Conservation (phyloP, 2,888 invertebrate genomes). For the Graphium colonna region DNA sequence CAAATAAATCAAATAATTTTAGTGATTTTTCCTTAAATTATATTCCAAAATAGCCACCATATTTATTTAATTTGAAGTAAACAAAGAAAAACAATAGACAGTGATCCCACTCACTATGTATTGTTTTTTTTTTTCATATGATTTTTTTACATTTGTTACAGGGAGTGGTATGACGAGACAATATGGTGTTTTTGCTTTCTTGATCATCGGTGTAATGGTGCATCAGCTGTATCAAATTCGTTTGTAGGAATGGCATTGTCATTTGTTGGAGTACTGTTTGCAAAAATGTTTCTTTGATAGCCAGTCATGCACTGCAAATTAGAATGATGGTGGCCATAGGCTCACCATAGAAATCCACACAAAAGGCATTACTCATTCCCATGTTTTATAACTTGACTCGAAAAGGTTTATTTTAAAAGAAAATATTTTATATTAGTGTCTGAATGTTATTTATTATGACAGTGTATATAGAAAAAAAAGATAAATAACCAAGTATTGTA, state of each 20-base stretch:
- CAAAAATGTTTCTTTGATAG: slow-evolving; percentile 45
- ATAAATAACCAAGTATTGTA: too few species aligned
- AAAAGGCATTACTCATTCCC: not conserved
- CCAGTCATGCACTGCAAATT: slow-evolving; percentile 22
- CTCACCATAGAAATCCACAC: slow-evolving; percentile 10
- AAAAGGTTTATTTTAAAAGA: not conserved
- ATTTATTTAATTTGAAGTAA: too few species aligned
- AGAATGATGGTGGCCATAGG: slow-evolving; percentile 9
- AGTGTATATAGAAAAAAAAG: not conserved
- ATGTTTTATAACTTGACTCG: not conserved
- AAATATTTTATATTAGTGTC: not conserved
- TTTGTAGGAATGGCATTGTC: slow-evolving; percentile 46
- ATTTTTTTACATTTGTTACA: slow-evolving; percentile 49
- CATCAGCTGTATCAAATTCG: slow-evolving; percentile 47
- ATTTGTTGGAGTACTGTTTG: slow-evolving; percentile 38
- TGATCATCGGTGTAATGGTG: slow-evolving; percentile 91
- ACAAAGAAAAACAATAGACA: too few species aligned
- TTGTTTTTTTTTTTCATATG: too few species aligned
- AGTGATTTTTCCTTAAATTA: too few species aligned
- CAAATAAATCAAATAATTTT: too few species aligned
- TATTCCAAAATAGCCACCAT: too few species aligned
- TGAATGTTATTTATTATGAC: not conserved
- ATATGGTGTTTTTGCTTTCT: slow-evolving; percentile 95
- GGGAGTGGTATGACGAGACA: slow-evolving; percentile 89
- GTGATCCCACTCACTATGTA: too few species aligned